phyloP scores from a whole-genome alignment of 1,140 invertebrate species.

The Cydia splendana region DNA sequence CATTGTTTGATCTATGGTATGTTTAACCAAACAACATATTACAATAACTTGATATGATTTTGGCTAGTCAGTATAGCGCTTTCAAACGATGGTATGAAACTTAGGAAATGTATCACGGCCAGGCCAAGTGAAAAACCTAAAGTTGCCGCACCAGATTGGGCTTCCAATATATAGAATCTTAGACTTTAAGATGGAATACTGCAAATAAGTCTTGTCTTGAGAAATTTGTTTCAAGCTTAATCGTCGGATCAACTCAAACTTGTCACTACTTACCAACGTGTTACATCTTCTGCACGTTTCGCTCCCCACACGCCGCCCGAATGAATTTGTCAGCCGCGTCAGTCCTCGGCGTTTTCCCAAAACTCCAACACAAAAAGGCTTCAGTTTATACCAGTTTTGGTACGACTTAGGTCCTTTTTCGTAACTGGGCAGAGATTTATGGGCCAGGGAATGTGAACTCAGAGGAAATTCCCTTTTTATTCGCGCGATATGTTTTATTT shows the following conservation, averaged over 20 bases:
- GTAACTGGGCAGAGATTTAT: constrained; percentile 40
- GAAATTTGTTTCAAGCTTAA: background rate
- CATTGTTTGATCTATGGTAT: too few species aligned
- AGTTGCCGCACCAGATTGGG: too few species aligned
- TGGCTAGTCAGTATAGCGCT: too few species aligned
- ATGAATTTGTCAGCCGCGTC: constrained; percentile 41
- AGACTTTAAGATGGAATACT: too few species aligned
- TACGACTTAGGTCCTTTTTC: background rate
- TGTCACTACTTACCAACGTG: constrained; percentile 1
- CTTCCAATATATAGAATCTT: too few species aligned
- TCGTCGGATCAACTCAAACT: constrained; percentile 8
- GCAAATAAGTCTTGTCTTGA: too few species aligned
- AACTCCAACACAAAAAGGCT: constrained; percentile 9
- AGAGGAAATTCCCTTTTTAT: constrained; percentile 48
- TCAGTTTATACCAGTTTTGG: background rate
- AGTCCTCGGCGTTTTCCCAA: constrained; percentile 38
- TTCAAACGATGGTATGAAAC: too few species aligned
- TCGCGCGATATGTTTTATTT: constrained; percentile 48
- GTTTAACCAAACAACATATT: too few species aligned
- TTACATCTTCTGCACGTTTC: background rate
- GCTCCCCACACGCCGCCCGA: constrained; percentile 16
- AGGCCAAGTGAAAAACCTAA: too few species aligned
- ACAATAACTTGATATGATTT: too few species aligned
- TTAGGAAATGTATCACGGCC: too few species aligned
- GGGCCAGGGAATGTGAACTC: constrained; percentile 42